phyloP scores from a whole-genome alignment of 2,888 invertebrate genomes.

The Campoplex capitator region DNA sequence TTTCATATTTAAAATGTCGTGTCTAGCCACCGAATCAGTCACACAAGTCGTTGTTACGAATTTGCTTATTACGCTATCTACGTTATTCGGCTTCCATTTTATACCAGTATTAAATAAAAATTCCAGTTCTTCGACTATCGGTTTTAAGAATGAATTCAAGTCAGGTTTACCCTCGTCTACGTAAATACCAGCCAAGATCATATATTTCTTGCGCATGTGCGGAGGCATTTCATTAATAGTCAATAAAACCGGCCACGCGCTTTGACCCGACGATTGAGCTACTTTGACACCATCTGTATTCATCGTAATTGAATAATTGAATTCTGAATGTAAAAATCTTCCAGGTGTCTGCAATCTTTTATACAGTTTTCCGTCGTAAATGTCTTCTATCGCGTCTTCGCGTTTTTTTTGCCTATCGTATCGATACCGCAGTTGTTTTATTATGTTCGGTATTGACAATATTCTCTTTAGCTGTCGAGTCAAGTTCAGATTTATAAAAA shows the following conservation, averaged over 20 bases:
- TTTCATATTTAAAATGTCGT: too few relatives aligned
- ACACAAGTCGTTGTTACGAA: too few relatives aligned
- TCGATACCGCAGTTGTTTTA: conserved; percentile 26
- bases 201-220: conserved; percentile 41
- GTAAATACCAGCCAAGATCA: conserved; percentile 51
- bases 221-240: conserved; percentile 45
- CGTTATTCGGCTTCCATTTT: too few relatives aligned
- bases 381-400: conserved; percentile 38
- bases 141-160: too few relatives aligned
- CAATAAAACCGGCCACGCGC: conserved; percentile 52
- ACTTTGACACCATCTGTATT: conserved; percentile 55
- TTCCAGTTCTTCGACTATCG: conserved; percentile 12
- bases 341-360: conserved; percentile 34
- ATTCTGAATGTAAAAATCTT: conserved; percentile 27
- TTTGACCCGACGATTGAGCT: conserved; percentile 41
- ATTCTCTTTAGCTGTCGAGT: conserved; percentile 26
- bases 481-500: conserved; percentile 34
- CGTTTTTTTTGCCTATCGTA: conserved; percentile 11
- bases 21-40: too few relatives aligned
- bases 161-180: conserved; percentile 35
- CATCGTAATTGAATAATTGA: too few relatives aligned
- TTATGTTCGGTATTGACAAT: conserved; percentile 25
- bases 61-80: too few relatives aligned
- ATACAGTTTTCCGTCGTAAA: conserved; percentile 45
- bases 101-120: neutral